Evolutionary conservation across 2,113 vertebrate species (phyloP), one percentile per base, ranked within the genome.

Genomic region (Bubo scandiacus): DNA sequence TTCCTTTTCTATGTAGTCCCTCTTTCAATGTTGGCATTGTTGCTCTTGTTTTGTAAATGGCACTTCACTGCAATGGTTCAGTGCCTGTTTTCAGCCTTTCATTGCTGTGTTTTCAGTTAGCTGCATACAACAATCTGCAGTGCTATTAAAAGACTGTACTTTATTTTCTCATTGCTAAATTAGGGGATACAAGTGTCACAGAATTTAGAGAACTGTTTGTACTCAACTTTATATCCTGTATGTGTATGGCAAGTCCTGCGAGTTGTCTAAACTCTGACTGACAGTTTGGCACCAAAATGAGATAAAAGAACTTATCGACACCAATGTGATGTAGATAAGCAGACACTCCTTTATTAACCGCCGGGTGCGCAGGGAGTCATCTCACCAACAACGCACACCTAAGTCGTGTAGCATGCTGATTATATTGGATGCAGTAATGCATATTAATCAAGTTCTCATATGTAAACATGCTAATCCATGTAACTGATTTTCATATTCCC

Each of bases 21-120:
- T 86, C 57, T 90, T 94, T 97, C 79, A 94, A 65, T 94, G 89
- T 92, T 94, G 86, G 75, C 86, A 94, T 95, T 96, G 95, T 96
- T 92, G 79, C 55, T 62, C 86, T 72, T 92, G 59, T 94, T 95
- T 90, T 92, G 84, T 83, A 96, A 92, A 95, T 84, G 86, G 65
- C 72, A 92, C 94, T 94, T 95, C 65, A 55, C 12, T 95, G 90
- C 74, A 66, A 49, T 88, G 81, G 51, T 96, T 95, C 92, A 86
- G 68, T 96, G 83, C 90, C 86, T 6, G 3, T 88, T 74, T 96
- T 83, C 88, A 92, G 83, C 82, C 80, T 95, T 93, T 94, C 84
- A 54, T 9, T 90, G 36, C 75, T 81, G 30, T 74, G 86, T 96
- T 92, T 95, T 74, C 72, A 57, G 47, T 74, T 82, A 91, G 58